These are phyloP conservation scores for Resseliella maxima DNA, from an alignment of 2,888 invertebrate species.

Conservation along the genomic window DNA sequence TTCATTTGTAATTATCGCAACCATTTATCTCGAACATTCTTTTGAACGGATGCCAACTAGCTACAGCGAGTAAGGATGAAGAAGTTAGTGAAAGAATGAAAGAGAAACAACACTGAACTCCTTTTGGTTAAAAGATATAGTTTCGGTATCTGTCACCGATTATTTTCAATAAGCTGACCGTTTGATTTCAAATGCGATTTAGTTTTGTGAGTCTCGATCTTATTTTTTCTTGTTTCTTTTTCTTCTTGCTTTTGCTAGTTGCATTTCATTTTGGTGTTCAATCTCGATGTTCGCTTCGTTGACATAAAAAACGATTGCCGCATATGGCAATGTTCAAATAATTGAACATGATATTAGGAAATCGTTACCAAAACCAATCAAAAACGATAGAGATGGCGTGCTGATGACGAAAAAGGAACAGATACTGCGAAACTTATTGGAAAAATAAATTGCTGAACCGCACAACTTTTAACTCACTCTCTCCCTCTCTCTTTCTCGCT, in stretches of 20 bases:
- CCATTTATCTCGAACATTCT: constrained; percentile 43
- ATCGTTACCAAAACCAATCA: not conserved
- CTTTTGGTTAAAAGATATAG: not conserved
- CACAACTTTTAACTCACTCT: constrained; percentile 40
- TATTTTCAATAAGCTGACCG: constrained; percentile 53
- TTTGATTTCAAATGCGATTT: constrained; percentile 28
- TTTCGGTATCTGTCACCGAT: not conserved
- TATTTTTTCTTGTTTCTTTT: not conserved
- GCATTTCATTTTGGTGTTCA: not conserved
- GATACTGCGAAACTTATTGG: not conserved
- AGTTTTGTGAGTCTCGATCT: not conserved
- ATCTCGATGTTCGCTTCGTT: constrained; percentile 2
- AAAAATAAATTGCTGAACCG: constrained; percentile 48
- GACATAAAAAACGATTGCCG: constrained; percentile 53
- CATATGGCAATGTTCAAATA: constrained; percentile 41
- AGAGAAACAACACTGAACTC: too few relatives aligned
- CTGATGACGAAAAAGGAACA: not conserved
- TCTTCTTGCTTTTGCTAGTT: not conserved
- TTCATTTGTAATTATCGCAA: constrained; percentile 22
- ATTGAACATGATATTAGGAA: constrained; percentile 32
- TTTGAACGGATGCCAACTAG: constrained; percentile 15
- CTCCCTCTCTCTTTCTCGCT: not conserved
- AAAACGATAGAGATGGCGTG: not conserved
- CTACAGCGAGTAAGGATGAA: not conserved
- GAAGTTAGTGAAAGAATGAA: not conserved